Conservation (phyloP, 30 jellyfish, hydroid and myxozoan species). For the Mastigias papua region DNA sequence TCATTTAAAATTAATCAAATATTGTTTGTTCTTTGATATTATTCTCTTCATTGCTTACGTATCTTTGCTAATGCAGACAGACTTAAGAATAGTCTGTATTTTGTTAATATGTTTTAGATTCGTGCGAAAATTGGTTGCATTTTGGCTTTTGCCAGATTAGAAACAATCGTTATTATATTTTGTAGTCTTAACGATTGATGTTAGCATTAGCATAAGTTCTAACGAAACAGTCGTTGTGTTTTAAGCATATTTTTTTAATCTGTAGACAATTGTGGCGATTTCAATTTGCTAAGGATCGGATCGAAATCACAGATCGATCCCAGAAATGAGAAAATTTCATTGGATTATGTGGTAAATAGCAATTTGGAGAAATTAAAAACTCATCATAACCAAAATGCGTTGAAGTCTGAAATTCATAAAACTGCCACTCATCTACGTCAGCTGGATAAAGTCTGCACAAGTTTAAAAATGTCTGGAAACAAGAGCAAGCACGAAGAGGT, state of each 20-base stretch:
- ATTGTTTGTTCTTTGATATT: too few relatives aligned
- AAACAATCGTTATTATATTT: too few relatives aligned
- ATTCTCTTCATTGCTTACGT: too few relatives aligned
- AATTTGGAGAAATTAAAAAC: conserved; percentile 44
- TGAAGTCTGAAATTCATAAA: conserved; percentile 58
- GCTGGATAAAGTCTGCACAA: conserved; percentile 66
- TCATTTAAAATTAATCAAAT: too few relatives aligned
- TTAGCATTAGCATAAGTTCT: neutral
- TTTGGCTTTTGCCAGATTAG: too few relatives aligned
- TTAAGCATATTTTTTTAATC: neutral
- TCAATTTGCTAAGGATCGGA: conserved; percentile 87
- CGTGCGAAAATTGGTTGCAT: too few relatives aligned
- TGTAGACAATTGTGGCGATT: conserved; percentile 81
- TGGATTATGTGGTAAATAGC: conserved; percentile 70
- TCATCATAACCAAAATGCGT: conserved; percentile 42
- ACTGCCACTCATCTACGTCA: conserved; percentile 25
- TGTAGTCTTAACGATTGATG: too few relatives aligned
- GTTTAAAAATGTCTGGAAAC: conserved; percentile 66
- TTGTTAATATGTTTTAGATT: too few relatives aligned
- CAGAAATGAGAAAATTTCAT: conserved; percentile 10
- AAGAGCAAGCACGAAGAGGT: conserved; percentile 44
- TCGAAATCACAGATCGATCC: conserved; percentile 42
- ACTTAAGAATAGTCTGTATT: too few relatives aligned
- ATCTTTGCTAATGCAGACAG: too few relatives aligned
- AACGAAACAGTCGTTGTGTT: neutral